These are phyloP conservation scores for Agrenia bidenticulata DNA, from an alignment of 2,888 invertebrate genomes.

Conservation along the genomic window DNA sequence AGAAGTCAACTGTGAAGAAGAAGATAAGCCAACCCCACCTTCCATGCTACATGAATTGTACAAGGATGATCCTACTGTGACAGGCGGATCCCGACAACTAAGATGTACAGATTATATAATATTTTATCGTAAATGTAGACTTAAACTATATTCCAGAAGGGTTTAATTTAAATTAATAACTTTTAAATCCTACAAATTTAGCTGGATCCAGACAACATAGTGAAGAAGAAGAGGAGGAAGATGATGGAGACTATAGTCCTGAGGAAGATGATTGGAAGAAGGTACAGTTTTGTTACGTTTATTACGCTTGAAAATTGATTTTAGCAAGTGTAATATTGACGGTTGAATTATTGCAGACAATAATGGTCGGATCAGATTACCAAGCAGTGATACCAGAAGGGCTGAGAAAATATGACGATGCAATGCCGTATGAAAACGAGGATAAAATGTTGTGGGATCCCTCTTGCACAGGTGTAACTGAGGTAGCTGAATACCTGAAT, in stretches of 20 bases:
- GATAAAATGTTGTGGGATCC: conserved; percentile 95
- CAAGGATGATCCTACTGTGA: conserved; percentile 57
- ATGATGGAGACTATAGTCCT: conserved; percentile 78
- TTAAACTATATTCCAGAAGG: too few species aligned
- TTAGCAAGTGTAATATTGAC: neutral
- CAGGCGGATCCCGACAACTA: conserved; percentile 58
- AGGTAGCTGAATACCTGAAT: conserved; percentile 56
- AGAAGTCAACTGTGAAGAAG: conserved; percentile 45
- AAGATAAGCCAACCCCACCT: conserved; percentile 55
- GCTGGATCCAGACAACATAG: conserved; percentile 69
- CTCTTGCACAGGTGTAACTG: conserved; percentile 67
- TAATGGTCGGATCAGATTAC: conserved; percentile 92
- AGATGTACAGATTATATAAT: conserved; percentile 61
- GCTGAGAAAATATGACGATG: conserved; percentile 87
- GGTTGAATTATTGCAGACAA: conserved; percentile 63
- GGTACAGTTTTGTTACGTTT: conserved; percentile 55
- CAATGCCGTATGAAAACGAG: conserved; percentile 91
- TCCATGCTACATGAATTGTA: conserved; percentile 64
- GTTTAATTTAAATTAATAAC: neutral
- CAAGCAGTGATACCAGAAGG: conserved; percentile 93
- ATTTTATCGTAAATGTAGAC: neutral
- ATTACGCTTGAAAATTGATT: conserved; percentile 7
- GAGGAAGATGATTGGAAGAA: conserved; percentile 89
- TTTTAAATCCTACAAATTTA: neutral
- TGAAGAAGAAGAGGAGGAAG: conserved; percentile 68